These are phyloP conservation scores for Branchinecta lindahli DNA, from an alignment of 1,140 invertebrate species.

Conservation along the genomic window DNA sequence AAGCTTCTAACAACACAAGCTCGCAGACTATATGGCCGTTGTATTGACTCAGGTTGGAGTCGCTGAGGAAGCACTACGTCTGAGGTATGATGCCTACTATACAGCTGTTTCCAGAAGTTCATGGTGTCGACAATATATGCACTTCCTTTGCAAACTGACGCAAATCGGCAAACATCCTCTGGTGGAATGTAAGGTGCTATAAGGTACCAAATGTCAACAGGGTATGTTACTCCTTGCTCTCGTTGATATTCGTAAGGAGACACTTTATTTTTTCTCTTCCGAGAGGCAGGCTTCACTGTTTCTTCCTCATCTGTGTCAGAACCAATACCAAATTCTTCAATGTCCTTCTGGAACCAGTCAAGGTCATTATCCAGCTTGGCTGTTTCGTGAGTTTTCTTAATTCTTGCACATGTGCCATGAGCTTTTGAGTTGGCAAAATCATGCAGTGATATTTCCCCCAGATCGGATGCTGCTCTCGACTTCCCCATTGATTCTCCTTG, in stretches of 20 bases:
- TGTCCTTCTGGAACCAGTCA: not conserved
- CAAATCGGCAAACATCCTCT: not conserved
- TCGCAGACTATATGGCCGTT: not conserved
- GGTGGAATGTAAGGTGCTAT: not conserved
- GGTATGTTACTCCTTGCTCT: not conserved
- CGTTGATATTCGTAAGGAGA: not conserved
- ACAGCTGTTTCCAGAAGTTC: not conserved
- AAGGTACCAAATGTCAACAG: not conserved
- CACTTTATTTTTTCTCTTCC: not conserved
- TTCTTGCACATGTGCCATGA: not conserved
- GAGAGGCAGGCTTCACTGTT: not conserved
- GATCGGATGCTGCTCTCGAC: not conserved
- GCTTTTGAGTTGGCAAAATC: slow-evolving; percentile 1
- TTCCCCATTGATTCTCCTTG: not conserved
- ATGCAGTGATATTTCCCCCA: not conserved
- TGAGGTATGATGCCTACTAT: not conserved
- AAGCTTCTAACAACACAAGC: not conserved
- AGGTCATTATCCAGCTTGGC: not conserved
- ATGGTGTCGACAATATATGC: not conserved
- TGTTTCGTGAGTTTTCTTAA: not conserved
- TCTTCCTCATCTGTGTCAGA: not conserved
- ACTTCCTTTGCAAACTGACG: not conserved
- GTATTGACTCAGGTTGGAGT: not conserved
- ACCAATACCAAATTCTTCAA: not conserved
- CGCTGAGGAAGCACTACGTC: not conserved